A percentile compares a stretch with the other conserved stretches of the same genome.
Conservation (phyloP, 2,888 invertebrate genomes). For the Lordiphosa andalusiaca region DNA sequence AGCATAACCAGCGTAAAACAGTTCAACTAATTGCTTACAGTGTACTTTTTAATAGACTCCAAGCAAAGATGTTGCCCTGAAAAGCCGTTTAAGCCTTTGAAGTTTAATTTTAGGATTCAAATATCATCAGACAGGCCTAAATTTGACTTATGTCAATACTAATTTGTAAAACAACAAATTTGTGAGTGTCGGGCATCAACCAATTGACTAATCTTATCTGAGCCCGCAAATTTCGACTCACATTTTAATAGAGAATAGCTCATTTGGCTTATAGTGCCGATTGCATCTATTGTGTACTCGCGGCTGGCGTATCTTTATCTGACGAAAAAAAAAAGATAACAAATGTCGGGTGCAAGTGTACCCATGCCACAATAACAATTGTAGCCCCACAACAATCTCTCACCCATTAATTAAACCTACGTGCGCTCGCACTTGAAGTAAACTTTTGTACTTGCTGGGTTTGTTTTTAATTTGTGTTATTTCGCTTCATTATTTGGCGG, state of each 20-base stretch:
- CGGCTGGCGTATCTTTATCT: neutral
- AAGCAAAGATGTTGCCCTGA: too few relatives aligned
- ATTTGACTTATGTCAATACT: too few relatives aligned
- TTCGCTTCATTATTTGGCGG: slow-evolving; percentile 1
- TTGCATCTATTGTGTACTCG: neutral
- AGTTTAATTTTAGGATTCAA: too few relatives aligned
- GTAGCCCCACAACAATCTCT: slow-evolving; percentile 33
- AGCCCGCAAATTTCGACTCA: neutral
- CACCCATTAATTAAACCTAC: slow-evolving; percentile 53
- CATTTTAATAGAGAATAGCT: slow-evolving; percentile 5
- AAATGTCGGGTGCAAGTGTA: neutral
- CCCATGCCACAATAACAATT: neutral
- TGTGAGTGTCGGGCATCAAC: too few relatives aligned
- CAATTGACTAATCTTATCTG: neutral
- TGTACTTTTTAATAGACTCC: too few relatives aligned
- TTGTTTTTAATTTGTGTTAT: slow-evolving; percentile 13
- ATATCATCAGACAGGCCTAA: too few relatives aligned
- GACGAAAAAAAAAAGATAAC: slow-evolving; percentile 1
- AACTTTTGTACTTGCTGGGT: slow-evolving; percentile 3
- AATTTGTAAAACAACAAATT: too few relatives aligned
- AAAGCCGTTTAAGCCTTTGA: too few relatives aligned
- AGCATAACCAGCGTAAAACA: too few relatives aligned
- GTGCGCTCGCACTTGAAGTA: slow-evolving; percentile 17
- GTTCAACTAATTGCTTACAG: too few relatives aligned
- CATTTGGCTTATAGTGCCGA: neutral